These are phyloP conservation scores for Drosophila sucinea DNA, from an alignment of 1,140 invertebrate species.

Conservation along the genomic window DNA sequence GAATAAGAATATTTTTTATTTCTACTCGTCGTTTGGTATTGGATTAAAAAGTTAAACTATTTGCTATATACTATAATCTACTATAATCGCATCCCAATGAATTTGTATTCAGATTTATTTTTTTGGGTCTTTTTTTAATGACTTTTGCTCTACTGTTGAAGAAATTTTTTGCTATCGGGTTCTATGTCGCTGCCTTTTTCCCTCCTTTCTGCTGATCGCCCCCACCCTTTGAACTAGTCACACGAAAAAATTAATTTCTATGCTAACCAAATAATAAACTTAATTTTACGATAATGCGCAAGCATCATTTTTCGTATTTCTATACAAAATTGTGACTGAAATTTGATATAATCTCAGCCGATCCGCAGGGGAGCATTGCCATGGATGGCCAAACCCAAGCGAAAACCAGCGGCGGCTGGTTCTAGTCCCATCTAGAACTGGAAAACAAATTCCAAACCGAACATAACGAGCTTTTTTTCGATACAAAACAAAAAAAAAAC, in stretches of 20 bases:
- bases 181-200: neutral
- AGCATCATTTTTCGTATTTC: slow-evolving; percentile 41
- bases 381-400: slow-evolving; percentile 15
- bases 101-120: too few species aligned
- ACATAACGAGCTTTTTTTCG: slow-evolving; percentile 56
- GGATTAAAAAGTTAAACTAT: too few species aligned
- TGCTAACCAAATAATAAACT: slow-evolving; percentile 77
- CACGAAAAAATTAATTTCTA: slow-evolving; percentile 60
- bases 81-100: too few species aligned
- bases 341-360: slow-evolving; percentile 47
- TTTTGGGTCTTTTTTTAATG: neutral
- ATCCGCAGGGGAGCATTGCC: slow-evolving; percentile 40
- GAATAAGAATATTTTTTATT: too few species aligned
- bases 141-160: slow-evolving; percentile 17
- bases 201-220: neutral
- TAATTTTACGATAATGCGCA: slow-evolving; percentile 72
- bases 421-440: slow-evolving; percentile 29
- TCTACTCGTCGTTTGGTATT: too few species aligned
- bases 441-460: slow-evolving; percentile 34
- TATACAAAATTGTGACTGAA: slow-evolving; percentile 37
- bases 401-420: neutral
- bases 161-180: neutral
- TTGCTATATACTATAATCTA: too few species aligned
- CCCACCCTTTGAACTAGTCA: slow-evolving; percentile 21
- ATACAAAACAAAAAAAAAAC: neutral